Conservation (phyloP, 2,113 vertebrate species). For the Helogale parvula region DNA sequence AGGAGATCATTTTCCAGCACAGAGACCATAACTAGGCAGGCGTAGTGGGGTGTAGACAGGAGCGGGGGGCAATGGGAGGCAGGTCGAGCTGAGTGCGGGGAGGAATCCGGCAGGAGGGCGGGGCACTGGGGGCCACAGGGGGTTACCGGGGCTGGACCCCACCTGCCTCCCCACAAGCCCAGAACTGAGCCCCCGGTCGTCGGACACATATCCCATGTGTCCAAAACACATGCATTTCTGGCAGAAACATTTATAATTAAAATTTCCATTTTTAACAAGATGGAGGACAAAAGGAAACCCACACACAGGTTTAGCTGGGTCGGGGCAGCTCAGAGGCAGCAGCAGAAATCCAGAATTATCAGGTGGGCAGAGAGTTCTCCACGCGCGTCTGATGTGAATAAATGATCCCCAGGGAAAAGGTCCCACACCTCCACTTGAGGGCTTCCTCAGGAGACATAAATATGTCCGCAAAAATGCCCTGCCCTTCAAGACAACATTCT, state of each 20-base stretch:
- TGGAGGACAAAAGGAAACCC: neutral
- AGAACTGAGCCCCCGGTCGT: too few relatives aligned
- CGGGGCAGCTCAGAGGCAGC: neutral
- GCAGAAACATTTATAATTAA: neutral
- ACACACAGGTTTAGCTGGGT: neutral
- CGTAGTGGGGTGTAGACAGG: too few relatives aligned
- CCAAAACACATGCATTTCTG: neutral
- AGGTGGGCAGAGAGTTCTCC: fast-evolving
- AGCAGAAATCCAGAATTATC: neutral
- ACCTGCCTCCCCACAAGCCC: neutral
- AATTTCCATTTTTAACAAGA: neutral
- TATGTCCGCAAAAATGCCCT: neutral
- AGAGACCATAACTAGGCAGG: neutral
- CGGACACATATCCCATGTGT: fast-evolving
- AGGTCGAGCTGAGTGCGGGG: fast-evolving
- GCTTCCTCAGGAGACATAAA: neutral
- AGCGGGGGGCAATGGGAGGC: neutral
- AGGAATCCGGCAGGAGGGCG: too few relatives aligned
- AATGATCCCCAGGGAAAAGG: fast-evolving
- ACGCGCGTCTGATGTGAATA: fast-evolving
- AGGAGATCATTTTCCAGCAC: neutral
- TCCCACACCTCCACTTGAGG: fast-evolving
- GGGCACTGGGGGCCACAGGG: fast-evolving
- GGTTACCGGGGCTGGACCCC: fast-evolving
- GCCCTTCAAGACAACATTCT: neutral